phyloP scores from a whole-genome alignment of 2,113 vertebrate species.

The Varanus salvator region DNA sequence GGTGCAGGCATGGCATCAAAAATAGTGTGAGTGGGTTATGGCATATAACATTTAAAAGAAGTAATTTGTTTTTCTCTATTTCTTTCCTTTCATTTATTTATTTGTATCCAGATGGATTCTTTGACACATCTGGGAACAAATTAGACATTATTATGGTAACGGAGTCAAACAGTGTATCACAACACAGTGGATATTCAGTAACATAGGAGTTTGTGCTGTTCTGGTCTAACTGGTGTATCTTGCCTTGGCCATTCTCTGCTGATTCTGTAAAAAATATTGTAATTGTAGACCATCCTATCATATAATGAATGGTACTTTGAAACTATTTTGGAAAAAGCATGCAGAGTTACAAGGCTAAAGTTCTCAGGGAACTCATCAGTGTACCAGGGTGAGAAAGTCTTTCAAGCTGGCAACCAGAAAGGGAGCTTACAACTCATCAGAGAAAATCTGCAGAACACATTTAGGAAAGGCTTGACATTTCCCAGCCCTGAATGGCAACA shows the following conservation, averaged over 20 bases:
- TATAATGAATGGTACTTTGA: neutral
- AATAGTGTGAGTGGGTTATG: neutral
- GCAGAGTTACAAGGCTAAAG: neutral
- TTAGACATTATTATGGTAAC: neutral
- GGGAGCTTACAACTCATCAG: neutral
- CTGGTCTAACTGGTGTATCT: neutral
- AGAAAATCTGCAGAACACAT: neutral
- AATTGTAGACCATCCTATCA: neutral
- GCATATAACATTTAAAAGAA: neutral
- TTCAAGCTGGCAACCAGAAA: neutral
- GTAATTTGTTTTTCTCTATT: neutral
- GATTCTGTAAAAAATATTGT: neutral
- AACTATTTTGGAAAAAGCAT: neutral
- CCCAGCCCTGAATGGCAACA: neutral
- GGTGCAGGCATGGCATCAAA: neutral
- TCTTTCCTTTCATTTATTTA: no score
- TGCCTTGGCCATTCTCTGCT: neutral
- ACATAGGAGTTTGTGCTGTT: neutral
- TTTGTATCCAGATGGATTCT: neutral
- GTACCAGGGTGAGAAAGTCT: no score
- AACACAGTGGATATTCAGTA: neutral
- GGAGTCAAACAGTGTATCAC: neutral
- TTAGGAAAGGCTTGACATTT: neutral
- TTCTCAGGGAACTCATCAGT: neutral
- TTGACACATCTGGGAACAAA: neutral